Evolutionary conservation across 2,113 vertebrate species (phyloP), one percentile per base, ranked within the genome.

Genomic region (Butorides virescens): DNA sequence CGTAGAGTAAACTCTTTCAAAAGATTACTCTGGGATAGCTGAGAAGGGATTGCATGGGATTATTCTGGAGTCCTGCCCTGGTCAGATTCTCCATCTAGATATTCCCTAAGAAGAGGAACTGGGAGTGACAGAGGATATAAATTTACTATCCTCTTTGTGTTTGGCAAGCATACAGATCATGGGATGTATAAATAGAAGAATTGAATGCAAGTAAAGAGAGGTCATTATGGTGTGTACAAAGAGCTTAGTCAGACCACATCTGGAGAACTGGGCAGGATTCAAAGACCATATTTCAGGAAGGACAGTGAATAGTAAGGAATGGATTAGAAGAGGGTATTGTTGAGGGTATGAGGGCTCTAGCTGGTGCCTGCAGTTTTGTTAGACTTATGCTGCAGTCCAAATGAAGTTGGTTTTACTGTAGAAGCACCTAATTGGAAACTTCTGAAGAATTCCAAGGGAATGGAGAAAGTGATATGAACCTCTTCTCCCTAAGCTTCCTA

Each of bases 191-290:
- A 97, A 97, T 96, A 94, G 95, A 46, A 94, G 96, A 94, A 97
- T 91, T 96, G 93, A 96, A 72, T 0, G 10, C 92, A 37, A 87
- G 77, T 9, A 77, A 75, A 96, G 88, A 56, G 95, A 77, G 76
- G 92, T 92, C 92, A 92, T 97, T 96, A 92, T 97, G 88, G 97
- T 15, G 37, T 52, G 79, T 86, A 97, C 97, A 97, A 97, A 97
- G 95, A 92, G 86, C 80, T 93, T 65, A 95, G 79, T 96, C 93
- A 97, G 94, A 82, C 65, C 92, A 95, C 97, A 96, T 97, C 94
- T 97, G 97, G 95, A 90, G 91, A 81, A 6, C 92, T 95, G 94
- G 94, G 92, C 83, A 82, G 15, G 93, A 94, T 86, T 97, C 97
- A 97, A 86, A 96, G 88, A 82, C 68, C 88, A 68, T 88, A 87